These are phyloP conservation scores for Halcyon badia DNA, from an alignment of 2,797 vertebrate genomes.

Conservation along the genomic window DNA sequence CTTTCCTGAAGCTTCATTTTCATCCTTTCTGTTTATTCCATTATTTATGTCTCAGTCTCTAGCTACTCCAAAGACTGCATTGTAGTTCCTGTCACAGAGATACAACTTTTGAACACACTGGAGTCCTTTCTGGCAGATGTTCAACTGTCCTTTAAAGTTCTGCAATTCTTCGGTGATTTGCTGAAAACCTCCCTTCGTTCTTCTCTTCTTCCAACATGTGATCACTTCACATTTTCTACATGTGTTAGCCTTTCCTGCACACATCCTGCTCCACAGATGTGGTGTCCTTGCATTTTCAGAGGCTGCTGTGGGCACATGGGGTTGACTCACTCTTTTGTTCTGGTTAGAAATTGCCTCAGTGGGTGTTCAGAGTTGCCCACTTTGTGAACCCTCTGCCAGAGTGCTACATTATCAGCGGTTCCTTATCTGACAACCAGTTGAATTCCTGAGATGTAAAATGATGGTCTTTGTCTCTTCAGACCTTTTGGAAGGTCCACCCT, in stretches of 20 bases:
- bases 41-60: constrained; percentile 30
- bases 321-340: not conserved
- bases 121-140: not conserved
- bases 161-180: not conserved
- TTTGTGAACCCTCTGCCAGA: not conserved
- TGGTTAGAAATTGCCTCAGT: not conserved
- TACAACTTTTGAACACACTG: not conserved
- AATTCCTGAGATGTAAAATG: not conserved
- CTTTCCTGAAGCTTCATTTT: constrained; percentile 19
- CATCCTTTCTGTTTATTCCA: constrained; percentile 20
- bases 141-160: not conserved
- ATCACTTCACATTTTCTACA: not conserved
- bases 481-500: not conserved
- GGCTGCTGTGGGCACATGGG: not conserved
- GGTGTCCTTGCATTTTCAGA: not conserved
- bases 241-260: not conserved
- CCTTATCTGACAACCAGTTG: not conserved
- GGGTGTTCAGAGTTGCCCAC: not conserved
- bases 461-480: not conserved
- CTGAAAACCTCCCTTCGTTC: not conserved
- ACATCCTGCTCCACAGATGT: not conserved
- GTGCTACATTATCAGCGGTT: not conserved
- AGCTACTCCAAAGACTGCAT: not conserved
- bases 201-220: not conserved
- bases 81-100: not conserved